A percentile compares a stretch with the other conserved stretches of the same genome.
Conservation (phyloP, 2,888 invertebrate genomes). For the Cephus pygmeus region DNA sequence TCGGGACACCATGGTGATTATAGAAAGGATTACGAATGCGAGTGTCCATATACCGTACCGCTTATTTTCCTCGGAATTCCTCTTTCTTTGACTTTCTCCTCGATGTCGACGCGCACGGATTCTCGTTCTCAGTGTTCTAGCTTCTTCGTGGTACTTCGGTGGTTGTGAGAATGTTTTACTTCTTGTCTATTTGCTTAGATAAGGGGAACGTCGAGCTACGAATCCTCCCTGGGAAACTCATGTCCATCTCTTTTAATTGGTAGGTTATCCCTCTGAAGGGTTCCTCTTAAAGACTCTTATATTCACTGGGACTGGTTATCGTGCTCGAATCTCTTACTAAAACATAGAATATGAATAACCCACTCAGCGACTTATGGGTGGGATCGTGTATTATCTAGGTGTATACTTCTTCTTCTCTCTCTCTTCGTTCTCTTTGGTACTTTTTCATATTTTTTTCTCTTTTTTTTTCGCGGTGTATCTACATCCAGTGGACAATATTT, state of each 20-base stretch:
- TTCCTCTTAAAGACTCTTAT: background rate
- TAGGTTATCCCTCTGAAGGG: background rate
- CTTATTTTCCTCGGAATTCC: background rate
- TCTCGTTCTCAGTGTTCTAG: background rate
- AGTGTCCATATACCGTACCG: background rate
- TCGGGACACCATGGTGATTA: background rate
- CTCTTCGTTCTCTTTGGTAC: background rate
- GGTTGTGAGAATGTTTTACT: slow-evolving; percentile 16
- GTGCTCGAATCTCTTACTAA: background rate
- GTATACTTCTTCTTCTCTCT: background rate
- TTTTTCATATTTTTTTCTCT: background rate
- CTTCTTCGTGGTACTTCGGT: background rate
- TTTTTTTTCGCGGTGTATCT: background rate
- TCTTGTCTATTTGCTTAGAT: slow-evolving; percentile 20
- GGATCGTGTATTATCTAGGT: background rate
- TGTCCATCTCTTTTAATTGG: background rate
- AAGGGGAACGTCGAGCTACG: slow-evolving; percentile 15
- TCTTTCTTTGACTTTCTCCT: background rate
- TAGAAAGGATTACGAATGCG: background rate
- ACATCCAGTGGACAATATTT: slow-evolving; percentile 14
- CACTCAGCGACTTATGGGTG: background rate
- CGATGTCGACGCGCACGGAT: slow-evolving; percentile 23
- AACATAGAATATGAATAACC: background rate
- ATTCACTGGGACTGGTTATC: background rate
- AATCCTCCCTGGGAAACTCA: background rate